Conservation (phyloP, 2,113 vertebrate genomes). For the Dipodomys merriami region DNA sequence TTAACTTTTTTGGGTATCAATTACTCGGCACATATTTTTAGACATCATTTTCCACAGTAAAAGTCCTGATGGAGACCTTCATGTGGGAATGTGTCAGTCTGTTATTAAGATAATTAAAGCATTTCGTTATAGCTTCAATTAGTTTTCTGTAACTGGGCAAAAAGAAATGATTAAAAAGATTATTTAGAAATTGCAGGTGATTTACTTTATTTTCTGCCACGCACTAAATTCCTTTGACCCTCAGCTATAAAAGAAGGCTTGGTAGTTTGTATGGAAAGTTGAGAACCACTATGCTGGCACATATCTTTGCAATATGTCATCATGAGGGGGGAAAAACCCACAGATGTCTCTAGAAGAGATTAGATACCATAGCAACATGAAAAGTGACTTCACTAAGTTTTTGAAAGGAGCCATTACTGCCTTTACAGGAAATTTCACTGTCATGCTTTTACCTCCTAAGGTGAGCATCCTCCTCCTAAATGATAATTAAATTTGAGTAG, state of each 20-base stretch:
- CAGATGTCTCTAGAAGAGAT: neutral
- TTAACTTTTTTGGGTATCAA: neutral
- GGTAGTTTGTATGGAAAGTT: neutral
- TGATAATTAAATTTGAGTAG: neutral
- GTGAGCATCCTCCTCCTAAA: too few species aligned
- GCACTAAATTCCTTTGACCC: neutral
- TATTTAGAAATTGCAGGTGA: neutral
- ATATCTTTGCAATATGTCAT: neutral
- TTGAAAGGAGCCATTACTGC: neutral
- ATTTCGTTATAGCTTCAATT: neutral
- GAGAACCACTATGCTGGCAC: neutral
- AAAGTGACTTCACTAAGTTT: neutral
- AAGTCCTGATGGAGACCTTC: neutral
- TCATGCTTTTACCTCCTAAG: neutral
- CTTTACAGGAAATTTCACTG: neutral
- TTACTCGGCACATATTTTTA: neutral
- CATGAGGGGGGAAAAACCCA: neutral
- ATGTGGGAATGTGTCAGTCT: neutral
- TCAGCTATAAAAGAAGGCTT: neutral
- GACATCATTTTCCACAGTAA: neutral
- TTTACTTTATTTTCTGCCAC: neutral
- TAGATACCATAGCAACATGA: too few species aligned
- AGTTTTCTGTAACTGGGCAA: neutral
- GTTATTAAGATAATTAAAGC: neutral
- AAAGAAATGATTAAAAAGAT: neutral